A percentile compares a stretch with the other conserved stretches of the same genome.
phyloP scores from a whole-genome alignment of 2,888 invertebrate genomes.

The Fissipunctia ypsillon region DNA sequence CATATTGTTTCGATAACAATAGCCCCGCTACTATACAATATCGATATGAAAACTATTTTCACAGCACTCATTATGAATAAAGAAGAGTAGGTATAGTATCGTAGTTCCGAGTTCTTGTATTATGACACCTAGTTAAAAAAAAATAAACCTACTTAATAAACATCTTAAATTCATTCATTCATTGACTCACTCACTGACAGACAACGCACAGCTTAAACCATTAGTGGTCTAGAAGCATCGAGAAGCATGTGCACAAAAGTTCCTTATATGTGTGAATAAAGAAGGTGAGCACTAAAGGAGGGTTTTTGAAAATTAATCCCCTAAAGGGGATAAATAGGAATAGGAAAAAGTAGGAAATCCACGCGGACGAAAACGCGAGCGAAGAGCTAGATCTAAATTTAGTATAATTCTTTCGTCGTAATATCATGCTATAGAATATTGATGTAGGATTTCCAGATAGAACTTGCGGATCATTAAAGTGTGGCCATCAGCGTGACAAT shows the following conservation, averaged over 20 bases:
- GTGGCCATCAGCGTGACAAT: not conserved
- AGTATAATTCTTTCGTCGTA: not conserved
- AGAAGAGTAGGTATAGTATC: not conserved
- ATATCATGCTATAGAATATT: not conserved
- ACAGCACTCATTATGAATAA: not conserved
- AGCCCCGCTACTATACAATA: not conserved
- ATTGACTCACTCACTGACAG: not conserved
- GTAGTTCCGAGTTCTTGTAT: not conserved
- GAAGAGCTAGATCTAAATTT: not conserved
- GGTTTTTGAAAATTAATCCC: too few relatives aligned
- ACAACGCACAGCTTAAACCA: not conserved
- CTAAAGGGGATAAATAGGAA: too few relatives aligned
- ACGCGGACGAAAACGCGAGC: not conserved
- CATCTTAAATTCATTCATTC: not conserved
- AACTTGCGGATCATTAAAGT: not conserved
- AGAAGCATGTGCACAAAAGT: not conserved
- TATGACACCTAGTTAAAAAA: not conserved
- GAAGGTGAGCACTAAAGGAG: not conserved
- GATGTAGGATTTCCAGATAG: not conserved
- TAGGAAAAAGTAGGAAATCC: not conserved
- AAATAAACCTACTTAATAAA: not conserved
- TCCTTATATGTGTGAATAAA: not conserved
- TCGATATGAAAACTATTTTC: slow-evolving; percentile 20
- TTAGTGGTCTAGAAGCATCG: not conserved
- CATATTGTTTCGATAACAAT: slow-evolving; percentile 5